Base-by-base conservation (phyloP, 2,888 invertebrate genomes). In the Psylliodes chrysocephalus region DNA sequence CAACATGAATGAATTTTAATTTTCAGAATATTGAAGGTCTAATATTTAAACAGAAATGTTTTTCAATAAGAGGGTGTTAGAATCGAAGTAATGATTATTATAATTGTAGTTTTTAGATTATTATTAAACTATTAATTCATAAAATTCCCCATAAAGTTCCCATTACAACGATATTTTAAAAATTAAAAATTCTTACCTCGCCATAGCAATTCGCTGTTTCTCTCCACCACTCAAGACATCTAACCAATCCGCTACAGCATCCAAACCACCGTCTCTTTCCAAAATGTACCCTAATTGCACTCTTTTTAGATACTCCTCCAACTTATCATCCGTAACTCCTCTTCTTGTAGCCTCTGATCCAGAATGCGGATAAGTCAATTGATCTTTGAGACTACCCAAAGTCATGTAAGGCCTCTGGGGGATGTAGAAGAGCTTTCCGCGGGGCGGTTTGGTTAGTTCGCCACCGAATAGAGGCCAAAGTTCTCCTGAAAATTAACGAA, bases 341-440 rank as follows among this genome's bases (percentile, higher is more conserved):
- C 90, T 86, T 1, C 91, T 86, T 1, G 84, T 72, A 91, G 97
- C 96, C 79, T 96, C 95, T 1, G 91, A 90, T 30, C 88, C 88
- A 0, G 93, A 93, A 82, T 98, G 96, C 0, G 98, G 98, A 83
- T 98, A 98, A 73, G 96, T 98, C 56, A 94, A 89, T 85, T 90
- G 81, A 82, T 98, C 98, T 60, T 98, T 85, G 38, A 98, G 84
- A 1, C 94, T 94, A 0, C 98, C 98, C 3, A 98, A 85, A 0
- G 98, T 97, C 98, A 98, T 98, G 81, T 99, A 99, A 0, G 98
- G 98, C 70, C 96, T 84, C 84, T 98, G 94, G 0, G 98, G 98
- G 76, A 99, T 96, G 80, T 97, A 96, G 85, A 99, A 99, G 19
- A 99, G 88, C 80, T 98, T 96, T 15, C 95, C 94, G 63, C 92